Percentiles rank a stretch among this genome's conserved stretches.
Conservation (phyloP, 2,888 invertebrate genomes). For the Athalia cordata region DNA sequence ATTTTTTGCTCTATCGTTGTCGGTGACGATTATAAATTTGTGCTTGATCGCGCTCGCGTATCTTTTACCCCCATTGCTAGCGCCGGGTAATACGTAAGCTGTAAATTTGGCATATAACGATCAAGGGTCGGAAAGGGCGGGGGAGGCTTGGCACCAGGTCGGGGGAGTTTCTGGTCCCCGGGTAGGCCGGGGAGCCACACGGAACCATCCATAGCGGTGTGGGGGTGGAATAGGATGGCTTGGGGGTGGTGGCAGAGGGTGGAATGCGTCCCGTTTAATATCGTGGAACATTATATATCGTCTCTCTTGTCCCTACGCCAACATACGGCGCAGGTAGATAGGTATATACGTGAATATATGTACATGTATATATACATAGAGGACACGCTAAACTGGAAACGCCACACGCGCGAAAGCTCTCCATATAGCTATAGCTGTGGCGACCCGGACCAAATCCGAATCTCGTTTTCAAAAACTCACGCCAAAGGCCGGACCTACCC, state of each 20-base stretch:
- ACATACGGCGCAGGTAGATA: slow-evolving; percentile 34
- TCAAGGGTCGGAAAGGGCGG: slow-evolving; percentile 55
- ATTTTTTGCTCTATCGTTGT: too few relatives aligned
- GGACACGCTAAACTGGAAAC: slow-evolving; percentile 30
- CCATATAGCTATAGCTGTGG: slow-evolving; percentile 22
- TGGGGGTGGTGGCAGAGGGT: slow-evolving; percentile 52
- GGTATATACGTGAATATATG: slow-evolving; percentile 19
- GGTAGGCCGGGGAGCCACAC: slow-evolving; percentile 58
- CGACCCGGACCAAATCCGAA: slow-evolving; percentile 15
- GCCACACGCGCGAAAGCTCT: slow-evolving; percentile 41
- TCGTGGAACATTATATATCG: slow-evolving; percentile 74
- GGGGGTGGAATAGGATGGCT: slow-evolving; percentile 64
- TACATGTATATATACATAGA: background rate
- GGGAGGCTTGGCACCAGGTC: slow-evolving; percentile 39
- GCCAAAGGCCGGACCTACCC: slow-evolving; percentile 16
- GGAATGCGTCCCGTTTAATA: slow-evolving; percentile 74
- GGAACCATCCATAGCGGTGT: slow-evolving; percentile 70
- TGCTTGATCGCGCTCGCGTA: slow-evolving; percentile 19
- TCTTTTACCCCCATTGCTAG: slow-evolving; percentile 15
- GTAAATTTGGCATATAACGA: slow-evolving; percentile 72
- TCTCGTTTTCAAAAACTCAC: slow-evolving; percentile 40
- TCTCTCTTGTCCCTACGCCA: slow-evolving; percentile 51
- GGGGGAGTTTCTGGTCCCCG: slow-evolving; percentile 40
- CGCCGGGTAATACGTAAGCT: slow-evolving; percentile 61
- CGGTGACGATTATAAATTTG: background rate